Base-by-base conservation (phyloP, 2,888 invertebrate species). In the Ichneumoninae sp. region DNA sequence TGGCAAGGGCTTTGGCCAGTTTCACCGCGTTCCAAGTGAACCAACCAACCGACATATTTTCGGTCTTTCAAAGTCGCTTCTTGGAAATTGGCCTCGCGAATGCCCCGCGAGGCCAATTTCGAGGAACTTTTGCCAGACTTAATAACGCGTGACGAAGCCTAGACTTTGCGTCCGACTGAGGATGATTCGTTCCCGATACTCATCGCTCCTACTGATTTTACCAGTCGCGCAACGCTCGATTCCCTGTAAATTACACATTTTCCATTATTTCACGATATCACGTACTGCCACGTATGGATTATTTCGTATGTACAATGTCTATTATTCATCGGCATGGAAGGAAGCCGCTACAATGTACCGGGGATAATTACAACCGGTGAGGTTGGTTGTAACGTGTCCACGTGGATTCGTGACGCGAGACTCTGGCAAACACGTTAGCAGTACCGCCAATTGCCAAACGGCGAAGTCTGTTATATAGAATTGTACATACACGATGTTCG, bases 321-420 rank as follows among this genome's bases (percentile, higher is more conserved):
- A 62, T 69, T 75, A 62, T 62, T 44, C 22, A 60, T 4, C 62
- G 33, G 50, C 66, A 69, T 57, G 76, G 60, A 80, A 65, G 71
- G 60, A 47, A 71, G 71, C 54, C 57, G 44, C 57, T 76, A 79
- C 72, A 50, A 57, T 70, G 69, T 74, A 65, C 54, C 26, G 77
- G 77, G 47, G 26, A 70, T 81, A 80, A 80, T 84, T 69, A 78
- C 68, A 69, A 62, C 47, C 22, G 19, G 52, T 72, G 69, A n/a
- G 47, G 57, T 50, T 65, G 74, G 65, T 57, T 54, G 62, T 50
- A 78, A 74, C 57, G 70, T 75, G 74, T 75, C 65, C 75, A 75
- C 57, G 54, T 74, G 60, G 40, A 74, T 82, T 84, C 81, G 82
- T 84, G 84, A 74, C 72, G 82, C 52, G 54, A 65, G 72, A 36